Percentiles rank a stretch among this genome's conserved stretches.
These are phyloP conservation scores for Dermochelys coriacea DNA, from an alignment of 2,797 vertebrate genomes.

Conservation along the genomic window DNA sequence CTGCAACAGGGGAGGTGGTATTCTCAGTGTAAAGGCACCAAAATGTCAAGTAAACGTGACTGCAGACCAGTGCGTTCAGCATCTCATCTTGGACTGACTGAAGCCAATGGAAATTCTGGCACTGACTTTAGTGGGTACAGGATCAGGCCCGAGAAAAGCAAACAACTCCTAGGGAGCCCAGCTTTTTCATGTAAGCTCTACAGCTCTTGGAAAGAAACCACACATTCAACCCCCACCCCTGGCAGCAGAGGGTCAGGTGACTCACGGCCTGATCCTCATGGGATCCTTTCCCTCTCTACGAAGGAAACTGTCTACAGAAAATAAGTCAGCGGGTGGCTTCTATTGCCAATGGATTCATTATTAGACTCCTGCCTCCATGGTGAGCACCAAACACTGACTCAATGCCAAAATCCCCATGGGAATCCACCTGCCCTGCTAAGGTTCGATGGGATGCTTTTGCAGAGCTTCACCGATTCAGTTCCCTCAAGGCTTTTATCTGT, in stretches of 20 bases:
- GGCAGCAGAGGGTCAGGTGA: background rate
- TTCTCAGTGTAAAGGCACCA: background rate
- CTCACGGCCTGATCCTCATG: background rate
- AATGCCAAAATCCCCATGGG: background rate
- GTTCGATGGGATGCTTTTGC: background rate
- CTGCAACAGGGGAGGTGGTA: background rate
- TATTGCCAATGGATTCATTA: background rate
- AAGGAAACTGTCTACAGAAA: background rate
- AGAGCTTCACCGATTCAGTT: background rate
- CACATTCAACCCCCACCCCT: background rate
- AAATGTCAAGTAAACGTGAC: accelerated
- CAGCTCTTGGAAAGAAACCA: background rate
- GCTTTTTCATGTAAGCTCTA: background rate
- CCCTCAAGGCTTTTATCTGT: accelerated
- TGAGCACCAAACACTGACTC: background rate
- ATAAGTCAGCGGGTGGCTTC: background rate
- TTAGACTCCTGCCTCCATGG: background rate
- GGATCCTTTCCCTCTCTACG: background rate
- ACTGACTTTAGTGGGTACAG: background rate
- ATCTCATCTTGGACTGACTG: background rate
- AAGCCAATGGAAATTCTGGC: background rate
- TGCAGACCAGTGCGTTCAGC: background rate
- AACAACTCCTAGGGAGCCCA: background rate
- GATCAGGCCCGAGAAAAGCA: background rate
- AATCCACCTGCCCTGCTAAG: background rate